These are phyloP conservation scores for Phaetusa simplex DNA, from an alignment of 2,113 vertebrate species.

Conservation along the genomic window DNA sequence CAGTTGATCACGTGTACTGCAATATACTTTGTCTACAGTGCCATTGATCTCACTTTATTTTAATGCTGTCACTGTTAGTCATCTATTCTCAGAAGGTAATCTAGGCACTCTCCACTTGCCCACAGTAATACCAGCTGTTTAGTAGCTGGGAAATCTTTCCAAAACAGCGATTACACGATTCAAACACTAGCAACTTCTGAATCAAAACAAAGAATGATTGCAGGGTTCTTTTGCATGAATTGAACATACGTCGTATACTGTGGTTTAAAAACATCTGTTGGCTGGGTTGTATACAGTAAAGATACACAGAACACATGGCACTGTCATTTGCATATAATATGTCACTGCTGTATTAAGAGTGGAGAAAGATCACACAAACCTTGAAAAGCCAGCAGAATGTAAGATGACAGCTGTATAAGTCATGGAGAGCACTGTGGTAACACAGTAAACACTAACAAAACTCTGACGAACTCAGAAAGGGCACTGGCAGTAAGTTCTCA, in stretches of 20 bases:
- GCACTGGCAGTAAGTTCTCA: not conserved
- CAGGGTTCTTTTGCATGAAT: not conserved
- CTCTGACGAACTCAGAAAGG: not conserved
- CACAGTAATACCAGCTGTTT: not conserved
- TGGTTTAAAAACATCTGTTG: conserved; percentile 42
- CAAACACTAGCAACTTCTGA: conserved; percentile 22
- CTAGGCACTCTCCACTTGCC: not conserved
- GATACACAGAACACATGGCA: conserved; percentile 31
- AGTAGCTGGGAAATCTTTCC: conserved; percentile 8
- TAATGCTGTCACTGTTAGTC: not conserved
- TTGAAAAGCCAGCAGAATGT: not conserved
- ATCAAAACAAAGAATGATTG: conserved; percentile 40
- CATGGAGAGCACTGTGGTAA: not conserved
- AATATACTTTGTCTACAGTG: not conserved
- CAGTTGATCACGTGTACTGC: not conserved
- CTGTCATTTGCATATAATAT: conserved; percentile 5
- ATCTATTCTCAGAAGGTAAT: not conserved
- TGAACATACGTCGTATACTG: not conserved
- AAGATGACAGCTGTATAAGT: not conserved
- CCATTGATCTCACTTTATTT: not conserved
- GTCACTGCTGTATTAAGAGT: not conserved
- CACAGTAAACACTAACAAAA: not conserved
- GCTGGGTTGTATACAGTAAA: not conserved
- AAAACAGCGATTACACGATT: not conserved
- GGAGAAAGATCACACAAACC: not conserved